Evolutionary conservation across 2,113 vertebrate genomes (phyloP), one percentile per base, ranked within the genome.

Genomic region (Smithornis capensis): DNA sequence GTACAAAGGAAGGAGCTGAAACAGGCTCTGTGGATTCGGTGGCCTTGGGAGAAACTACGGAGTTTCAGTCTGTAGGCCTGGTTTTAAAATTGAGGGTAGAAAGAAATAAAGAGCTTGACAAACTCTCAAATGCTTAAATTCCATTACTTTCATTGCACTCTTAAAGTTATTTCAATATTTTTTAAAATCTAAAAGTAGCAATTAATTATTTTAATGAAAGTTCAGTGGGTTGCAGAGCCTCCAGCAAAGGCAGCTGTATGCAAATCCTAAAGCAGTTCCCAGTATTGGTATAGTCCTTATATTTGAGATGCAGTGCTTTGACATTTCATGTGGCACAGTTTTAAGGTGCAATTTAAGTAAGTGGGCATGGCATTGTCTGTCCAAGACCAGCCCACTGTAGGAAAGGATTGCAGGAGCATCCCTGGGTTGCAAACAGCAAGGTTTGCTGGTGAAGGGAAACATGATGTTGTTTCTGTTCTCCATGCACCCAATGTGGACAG

Each of bases 331-430:
- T 37, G 24, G 22, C 49, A 49, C 19, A 25, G 38, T 17, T 38
- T 59, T 65, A 44, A 60, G 77, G 71, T 25, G 24, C 83, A 62
- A 62, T 62, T 42, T 3, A 27, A 67, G 29, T 42, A 67, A 31
- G 27, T 5, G 14, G 68, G 40, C 22, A 18, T 0, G 0, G 37
- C 2, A 3, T 8, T 69, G 22, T 37, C 49, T 74, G 19, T 19
- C 35, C 27, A 21, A 25, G 16, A n/a, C 8, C n/a, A 62, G 42
- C 15, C 35, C 3, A 5, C 14, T 14, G n/a, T 24, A 31, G 71
- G 49, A 2, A 5, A n/a, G 45, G 38, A 8, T 12, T 10, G 19
- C 10, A 13, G 29, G 7, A 35, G 15, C 37, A 15, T 37, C 37
- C 42, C 35, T 37, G 42, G 16, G 7, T 56, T 77, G 19, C 3